A percentile compares a stretch with the other conserved stretches of the same genome.
phyloP scores from a whole-genome alignment of 2,797 vertebrate genomes.

The Diceros bicornis region DNA sequence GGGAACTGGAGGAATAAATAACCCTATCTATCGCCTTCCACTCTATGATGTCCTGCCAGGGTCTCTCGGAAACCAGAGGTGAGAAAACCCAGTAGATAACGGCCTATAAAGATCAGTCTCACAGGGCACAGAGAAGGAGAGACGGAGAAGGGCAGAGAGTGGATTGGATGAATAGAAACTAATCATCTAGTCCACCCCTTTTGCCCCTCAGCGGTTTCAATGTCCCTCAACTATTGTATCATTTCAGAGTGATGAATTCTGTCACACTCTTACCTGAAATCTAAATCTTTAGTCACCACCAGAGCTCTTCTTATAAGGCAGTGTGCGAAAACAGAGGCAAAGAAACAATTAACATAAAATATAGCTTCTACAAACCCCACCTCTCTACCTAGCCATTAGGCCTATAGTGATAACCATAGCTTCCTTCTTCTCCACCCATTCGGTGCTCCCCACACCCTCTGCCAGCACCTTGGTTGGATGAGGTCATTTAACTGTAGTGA shows the following conservation, averaged over 20 bases:
- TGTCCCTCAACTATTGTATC: not conserved
- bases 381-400: not conserved
- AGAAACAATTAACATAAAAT: constrained; percentile 20
- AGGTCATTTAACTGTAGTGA: not conserved
- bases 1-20: not conserved
- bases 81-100: not conserved
- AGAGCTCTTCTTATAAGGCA: not conserved
- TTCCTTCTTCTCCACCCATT: not conserved
- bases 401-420: not conserved
- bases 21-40: not conserved
- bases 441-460: not conserved
- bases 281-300: not conserved
- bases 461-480: not conserved
- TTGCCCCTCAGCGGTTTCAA: not conserved
- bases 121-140: not conserved
- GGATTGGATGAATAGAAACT: not conserved
- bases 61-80: not conserved
- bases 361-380: not conserved
- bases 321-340: not conserved
- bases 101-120: not conserved
- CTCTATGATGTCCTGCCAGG: not conserved
- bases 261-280: not conserved
- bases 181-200: too few species aligned
- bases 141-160: not conserved
- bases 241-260: not conserved